Evolutionary conservation across 2,888 invertebrate genomes (phyloP).

Genomic region (Cephus runcator): DNA sequence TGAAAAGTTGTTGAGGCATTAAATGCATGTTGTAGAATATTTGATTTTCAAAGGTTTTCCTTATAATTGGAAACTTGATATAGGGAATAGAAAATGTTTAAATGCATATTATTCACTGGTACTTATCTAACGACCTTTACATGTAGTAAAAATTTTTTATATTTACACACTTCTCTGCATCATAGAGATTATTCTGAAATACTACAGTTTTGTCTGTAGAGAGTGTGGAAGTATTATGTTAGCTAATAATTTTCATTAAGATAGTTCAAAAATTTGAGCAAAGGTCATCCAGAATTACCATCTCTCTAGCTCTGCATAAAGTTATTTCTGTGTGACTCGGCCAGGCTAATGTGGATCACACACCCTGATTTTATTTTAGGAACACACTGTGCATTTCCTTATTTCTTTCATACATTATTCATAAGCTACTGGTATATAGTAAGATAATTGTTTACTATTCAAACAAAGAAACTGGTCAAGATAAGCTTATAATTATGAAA

Average conservation of each 20-base stretch:
- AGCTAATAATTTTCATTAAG: background rate
- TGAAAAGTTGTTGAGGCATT: background rate
- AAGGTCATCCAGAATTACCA: slow-evolving; percentile 1
- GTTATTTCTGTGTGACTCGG: slow-evolving; percentile 41
- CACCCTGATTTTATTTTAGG: slow-evolving; percentile 38
- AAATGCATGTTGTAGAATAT: background rate
- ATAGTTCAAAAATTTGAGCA: background rate
- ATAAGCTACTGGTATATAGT: slow-evolving; percentile 8
- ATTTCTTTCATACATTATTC: background rate
- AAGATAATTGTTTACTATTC: background rate
- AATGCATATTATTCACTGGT: slow-evolving; percentile 6
- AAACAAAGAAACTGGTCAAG: background rate
- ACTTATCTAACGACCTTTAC: slow-evolving; percentile 34
- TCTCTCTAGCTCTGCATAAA: slow-evolving; percentile 20
- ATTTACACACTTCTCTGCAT: background rate
- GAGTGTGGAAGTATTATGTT: background rate
- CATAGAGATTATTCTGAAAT: slow-evolving; percentile 4
- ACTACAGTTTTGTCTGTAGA: background rate
- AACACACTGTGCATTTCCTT: slow-evolving; percentile 12
- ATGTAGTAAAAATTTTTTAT: slow-evolving; percentile 3
- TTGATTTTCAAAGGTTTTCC: background rate
- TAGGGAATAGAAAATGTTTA: background rate
- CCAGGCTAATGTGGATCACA: slow-evolving; percentile 35
- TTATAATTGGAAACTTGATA: background rate
- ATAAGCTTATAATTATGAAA: background rate